Conservation (phyloP, 2,797 vertebrate species). For the Todus mexicanus region DNA sequence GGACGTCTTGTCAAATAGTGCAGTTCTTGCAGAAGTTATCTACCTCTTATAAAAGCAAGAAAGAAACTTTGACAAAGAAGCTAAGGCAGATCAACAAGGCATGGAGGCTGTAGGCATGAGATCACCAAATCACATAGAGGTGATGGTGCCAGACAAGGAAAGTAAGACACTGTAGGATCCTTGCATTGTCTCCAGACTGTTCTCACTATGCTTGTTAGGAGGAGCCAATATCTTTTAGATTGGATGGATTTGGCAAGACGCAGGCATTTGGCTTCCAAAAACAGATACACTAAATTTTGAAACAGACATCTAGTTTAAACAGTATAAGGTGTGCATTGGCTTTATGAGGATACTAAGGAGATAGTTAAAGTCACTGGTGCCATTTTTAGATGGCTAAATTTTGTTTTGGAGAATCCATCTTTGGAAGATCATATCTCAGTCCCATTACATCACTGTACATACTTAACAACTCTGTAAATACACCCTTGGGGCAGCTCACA, state of each 20-base stretch:
- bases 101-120: neutral
- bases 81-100: neutral
- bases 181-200: neutral
- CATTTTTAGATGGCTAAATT: neutral
- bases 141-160: neutral
- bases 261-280: neutral
- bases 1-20: neutral
- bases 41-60: neutral
- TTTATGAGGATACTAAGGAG: neutral
- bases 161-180: neutral
- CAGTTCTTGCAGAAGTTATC: neutral
- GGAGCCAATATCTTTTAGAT: neutral
- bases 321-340: neutral
- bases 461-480: neutral
- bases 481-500: neutral
- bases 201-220: neutral
- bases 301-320: neutral
- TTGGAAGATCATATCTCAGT: neutral
- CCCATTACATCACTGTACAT: neutral
- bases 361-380: neutral
- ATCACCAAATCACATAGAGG: neutral
- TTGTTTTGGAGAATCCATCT: neutral
- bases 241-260: neutral
- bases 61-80: neutral
- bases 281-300: neutral